Evolutionary conservation across 2,888 invertebrate genomes (phyloP).

Genomic region (Hipparchia sbordonii): DNA sequence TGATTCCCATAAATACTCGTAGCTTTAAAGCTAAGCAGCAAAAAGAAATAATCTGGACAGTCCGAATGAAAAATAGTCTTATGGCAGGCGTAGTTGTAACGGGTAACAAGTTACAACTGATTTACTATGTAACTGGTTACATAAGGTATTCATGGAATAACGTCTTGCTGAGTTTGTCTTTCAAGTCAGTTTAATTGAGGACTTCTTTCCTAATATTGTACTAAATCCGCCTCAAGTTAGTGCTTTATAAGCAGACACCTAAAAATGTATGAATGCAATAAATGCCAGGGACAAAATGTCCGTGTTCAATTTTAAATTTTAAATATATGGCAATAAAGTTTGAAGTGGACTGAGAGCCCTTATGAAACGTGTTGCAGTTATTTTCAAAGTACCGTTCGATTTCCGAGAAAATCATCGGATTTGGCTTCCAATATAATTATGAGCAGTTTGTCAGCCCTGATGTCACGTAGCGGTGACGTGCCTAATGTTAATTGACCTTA

Average conservation of each 20-base stretch:
- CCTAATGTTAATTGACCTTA: slow-evolving; percentile 19
- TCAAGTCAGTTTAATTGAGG: too few relatives aligned
- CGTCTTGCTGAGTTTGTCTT: not conserved
- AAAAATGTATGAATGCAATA: slow-evolving; percentile 3
- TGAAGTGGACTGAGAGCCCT: not conserved
- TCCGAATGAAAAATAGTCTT: not conserved
- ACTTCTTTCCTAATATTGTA: too few relatives aligned
- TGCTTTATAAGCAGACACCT: not conserved
- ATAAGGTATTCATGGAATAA: not conserved
- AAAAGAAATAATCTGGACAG: not conserved
- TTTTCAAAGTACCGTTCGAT: slow-evolving; percentile 28
- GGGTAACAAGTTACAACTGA: slow-evolving; percentile 2
- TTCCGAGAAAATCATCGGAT: slow-evolving; percentile 36
- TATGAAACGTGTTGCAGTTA: slow-evolving; percentile 18
- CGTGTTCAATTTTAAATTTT: not conserved
- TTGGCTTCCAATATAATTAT: slow-evolving; percentile 34
- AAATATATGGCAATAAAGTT: not conserved
- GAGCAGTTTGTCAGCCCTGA: slow-evolving; percentile 21
- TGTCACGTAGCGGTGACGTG: slow-evolving; percentile 34
- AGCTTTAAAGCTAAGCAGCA: too few relatives aligned
- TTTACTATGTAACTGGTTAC: slow-evolving; percentile 16
- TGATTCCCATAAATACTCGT: too few relatives aligned
- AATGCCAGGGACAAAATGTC: not conserved
- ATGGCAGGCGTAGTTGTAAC: not conserved
- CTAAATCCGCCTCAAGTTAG: too few relatives aligned